A percentile compares a stretch with the other conserved stretches of the same genome.
These are phyloP conservation scores for Solea solea DNA, from an alignment of 2,113 vertebrate species.

Conservation along the genomic window DNA sequence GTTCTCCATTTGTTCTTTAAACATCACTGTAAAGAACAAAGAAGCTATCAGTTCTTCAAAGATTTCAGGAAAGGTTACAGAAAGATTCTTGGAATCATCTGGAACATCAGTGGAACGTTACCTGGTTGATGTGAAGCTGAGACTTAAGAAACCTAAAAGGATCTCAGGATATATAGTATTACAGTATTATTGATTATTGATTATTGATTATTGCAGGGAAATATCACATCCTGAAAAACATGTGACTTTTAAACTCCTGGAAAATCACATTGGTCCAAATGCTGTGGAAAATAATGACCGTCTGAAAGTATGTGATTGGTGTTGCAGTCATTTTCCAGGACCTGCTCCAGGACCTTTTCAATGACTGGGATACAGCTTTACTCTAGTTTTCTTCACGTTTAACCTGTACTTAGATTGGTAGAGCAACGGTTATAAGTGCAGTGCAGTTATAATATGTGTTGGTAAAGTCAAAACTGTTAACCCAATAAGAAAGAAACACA, in stretches of 20 bases:
- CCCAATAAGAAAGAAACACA: background rate
- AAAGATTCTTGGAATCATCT: background rate
- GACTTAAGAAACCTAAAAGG: background rate
- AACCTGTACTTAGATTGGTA: too few relatives aligned
- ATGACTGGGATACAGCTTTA: too few relatives aligned
- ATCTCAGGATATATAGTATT: constrained; percentile 4
- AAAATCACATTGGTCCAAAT: background rate
- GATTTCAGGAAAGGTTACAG: too few relatives aligned
- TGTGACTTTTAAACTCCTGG: background rate
- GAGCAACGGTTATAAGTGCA: background rate
- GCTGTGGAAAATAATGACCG: background rate
- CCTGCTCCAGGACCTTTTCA: too few relatives aligned
- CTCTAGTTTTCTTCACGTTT: too few relatives aligned
- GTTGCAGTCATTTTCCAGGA: background rate
- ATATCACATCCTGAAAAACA: background rate
- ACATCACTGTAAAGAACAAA: background rate
- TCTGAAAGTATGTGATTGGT: background rate
- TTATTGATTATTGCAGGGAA: background rate
- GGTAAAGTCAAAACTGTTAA: background rate
- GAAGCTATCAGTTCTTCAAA: background rate
- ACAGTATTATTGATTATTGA: background rate
- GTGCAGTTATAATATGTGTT: background rate
- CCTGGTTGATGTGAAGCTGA: background rate
- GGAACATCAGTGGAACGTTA: background rate
- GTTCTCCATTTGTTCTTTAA: background rate